Evolutionary conservation across 2,797 vertebrate species (phyloP), one percentile per base, ranked within the genome.

Genomic region (Rhodeus uyekii): DNA sequence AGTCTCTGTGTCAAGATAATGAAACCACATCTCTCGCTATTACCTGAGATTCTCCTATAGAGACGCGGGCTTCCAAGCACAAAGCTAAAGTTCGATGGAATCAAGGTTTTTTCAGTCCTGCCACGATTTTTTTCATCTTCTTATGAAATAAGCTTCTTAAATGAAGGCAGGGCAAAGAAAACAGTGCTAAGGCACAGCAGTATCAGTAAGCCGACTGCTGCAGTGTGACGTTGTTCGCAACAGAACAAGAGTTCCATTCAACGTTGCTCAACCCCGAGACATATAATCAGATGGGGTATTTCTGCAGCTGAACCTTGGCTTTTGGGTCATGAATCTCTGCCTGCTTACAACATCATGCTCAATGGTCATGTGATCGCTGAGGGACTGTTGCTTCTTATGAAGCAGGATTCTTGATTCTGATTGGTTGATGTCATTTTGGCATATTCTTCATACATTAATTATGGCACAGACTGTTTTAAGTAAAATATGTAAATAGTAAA

Each of bases 91-190:
- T 67, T 64, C 71, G 67, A 78, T 69, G 8, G 6, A 84, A 78
- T 77, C 72, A 80, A 60, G 38, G 34, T 67, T 82, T 68, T 65
- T 64, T 80, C 74, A 32, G 67, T 53, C 39, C 73, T 68, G 74
- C 48, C 73, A 64, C 22, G 27, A 61, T 76, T 67, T 85, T 50
- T 60, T 76, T 83, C 81, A 84, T 82, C 77, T 44, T 82, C 78
- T 88, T 85, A 85, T 58, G 71, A 87, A 83, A 76, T 88, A 88
- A 87, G 83, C 86, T 75, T 77, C 86, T 88, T 85, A 85, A 74
- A 68, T 12, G 3, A 24, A 76, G 58, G 24, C 14, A 50, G 42
- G n/a, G 76, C 7, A 53, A 79, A 74, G 42, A 27, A 78, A 83
- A 58, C 58, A 29, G 58, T 12, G 16, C 24, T 63, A 64, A 64